Evolutionary conservation across 1,140 invertebrate species (phyloP).

Genomic region (Bombus waltoni): DNA sequence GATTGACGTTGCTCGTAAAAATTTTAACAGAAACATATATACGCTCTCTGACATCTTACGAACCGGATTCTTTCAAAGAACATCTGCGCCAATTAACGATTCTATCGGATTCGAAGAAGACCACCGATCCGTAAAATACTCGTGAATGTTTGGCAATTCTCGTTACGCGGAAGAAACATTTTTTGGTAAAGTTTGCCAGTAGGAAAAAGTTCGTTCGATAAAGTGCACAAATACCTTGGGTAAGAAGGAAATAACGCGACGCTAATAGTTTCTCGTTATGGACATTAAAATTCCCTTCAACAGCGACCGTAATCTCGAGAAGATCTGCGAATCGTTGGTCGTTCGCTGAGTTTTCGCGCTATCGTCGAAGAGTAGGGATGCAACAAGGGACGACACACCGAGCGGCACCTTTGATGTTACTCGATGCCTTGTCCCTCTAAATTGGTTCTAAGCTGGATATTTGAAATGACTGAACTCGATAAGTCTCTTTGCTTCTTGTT

Average conservation of each 20-base stretch:
- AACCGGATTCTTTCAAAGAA: slow-evolving; percentile 3
- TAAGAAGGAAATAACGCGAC: neutral
- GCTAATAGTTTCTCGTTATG: neutral
- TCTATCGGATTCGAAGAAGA: neutral
- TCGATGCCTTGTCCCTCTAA: too few relatives aligned
- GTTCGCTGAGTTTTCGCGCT: neutral
- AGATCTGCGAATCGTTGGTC: neutral
- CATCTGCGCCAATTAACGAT: neutral
- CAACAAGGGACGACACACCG: too few relatives aligned
- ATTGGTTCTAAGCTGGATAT: too few relatives aligned
- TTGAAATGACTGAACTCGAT: too few relatives aligned
- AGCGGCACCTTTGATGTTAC: too few relatives aligned
- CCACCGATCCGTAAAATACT: too few relatives aligned
- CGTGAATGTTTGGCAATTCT: neutral
- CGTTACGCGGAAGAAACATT: too few relatives aligned
- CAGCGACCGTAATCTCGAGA: neutral
- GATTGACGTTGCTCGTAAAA: neutral
- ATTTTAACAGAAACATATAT: neutral
- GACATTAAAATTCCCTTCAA: neutral
- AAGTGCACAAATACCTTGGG: neutral
- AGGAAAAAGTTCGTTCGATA: neutral
- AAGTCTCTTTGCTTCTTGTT: too few relatives aligned
- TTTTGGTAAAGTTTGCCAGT: neutral
- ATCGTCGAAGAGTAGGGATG: too few relatives aligned
- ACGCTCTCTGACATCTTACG: neutral